Percentiles rank a stretch among this genome's conserved stretches.
These are phyloP conservation scores for Dysidea cf. avara DNA, from an alignment of 37 sponge, comb jelly and placozoan species.

Conservation along the genomic window DNA sequence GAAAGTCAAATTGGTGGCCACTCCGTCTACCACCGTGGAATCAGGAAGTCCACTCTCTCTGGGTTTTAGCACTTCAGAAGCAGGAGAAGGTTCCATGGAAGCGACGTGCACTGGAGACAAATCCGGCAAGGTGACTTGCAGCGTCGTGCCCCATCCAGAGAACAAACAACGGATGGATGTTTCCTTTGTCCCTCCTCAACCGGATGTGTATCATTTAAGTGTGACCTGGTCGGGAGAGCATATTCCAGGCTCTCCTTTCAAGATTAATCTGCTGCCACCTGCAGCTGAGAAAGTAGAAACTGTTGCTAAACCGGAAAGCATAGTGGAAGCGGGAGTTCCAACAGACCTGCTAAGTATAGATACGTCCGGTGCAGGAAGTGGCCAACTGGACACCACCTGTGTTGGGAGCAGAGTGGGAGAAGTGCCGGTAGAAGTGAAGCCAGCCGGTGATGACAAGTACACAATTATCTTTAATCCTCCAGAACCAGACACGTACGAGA, in stretches of 20 bases:
- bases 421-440: conserved; percentile 27
- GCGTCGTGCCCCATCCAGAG: conserved; percentile 14
- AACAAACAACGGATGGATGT: conserved; percentile 34
- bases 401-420: conserved; percentile 29
- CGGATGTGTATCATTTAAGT: conserved; percentile 32
- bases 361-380: conserved; percentile 43
- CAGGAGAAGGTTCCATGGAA: conserved; percentile 56
- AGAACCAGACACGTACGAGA: conserved; percentile 36
- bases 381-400: conserved; percentile 46
- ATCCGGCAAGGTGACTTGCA: conserved; percentile 10
- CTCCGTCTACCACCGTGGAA: conserved; percentile 30
- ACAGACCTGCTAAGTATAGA: conserved; percentile 24
- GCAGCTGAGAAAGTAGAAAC: conserved; percentile 37
- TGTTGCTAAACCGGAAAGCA: conserved; percentile 36
- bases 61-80: conserved; percentile 46
- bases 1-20: conserved; percentile 41
- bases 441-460: neutral
- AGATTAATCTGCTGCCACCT: conserved; percentile 26
- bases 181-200: conserved; percentile 4
- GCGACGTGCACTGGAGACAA: conserved; percentile 33
- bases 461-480: conserved; percentile 46
- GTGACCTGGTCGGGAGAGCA: conserved; percentile 9
- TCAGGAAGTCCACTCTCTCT: conserved; percentile 15
- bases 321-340: conserved; percentile 44
- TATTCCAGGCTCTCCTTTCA: conserved; percentile 44